Base-by-base conservation (phyloP, 1,140 invertebrate species). In the Tetragonula clypearis region DNA sequence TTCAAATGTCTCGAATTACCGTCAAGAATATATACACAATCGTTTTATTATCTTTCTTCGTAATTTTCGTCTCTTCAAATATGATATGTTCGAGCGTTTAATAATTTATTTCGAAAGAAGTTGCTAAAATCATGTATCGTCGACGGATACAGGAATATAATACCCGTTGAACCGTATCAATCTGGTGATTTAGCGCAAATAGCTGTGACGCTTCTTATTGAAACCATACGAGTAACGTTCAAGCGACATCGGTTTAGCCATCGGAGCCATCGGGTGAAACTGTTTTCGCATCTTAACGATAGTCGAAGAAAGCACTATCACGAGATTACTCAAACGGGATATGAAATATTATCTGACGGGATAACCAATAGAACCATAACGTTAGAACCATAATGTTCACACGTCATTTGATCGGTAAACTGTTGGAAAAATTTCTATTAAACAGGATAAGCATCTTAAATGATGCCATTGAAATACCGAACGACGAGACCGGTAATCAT, bases 281-380 rank as follows among this genome's bases (percentile, higher is more conserved):
- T 83, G 76, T 53, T 84, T 69, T 56, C 65, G 76, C 68, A 55
- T 79, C 49, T 72, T 72, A 79, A 79, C 82, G 76, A 60, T n/a
- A 55, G 21, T 17, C 77, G 68, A 72, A 84, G 82, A 84, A 79
- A 84, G 82, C 82, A 77, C 79, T 79, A 79, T 65, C 82, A n/a
- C n/a, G 77, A 60, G 76, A 73, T 84, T 84, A 84, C 58, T 68
- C 58, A 80, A 84, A 84, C 82, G 30, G 58, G 69, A 84, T 84
- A 69, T 81, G 72, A 78, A 26, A 78, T 79, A 79, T 84, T 79
- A 84, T 19, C 41, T 6, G 23, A 0, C 23, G n/a, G 8, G 65
- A 78, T 30, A 49, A 41, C 21, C 62, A 5, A 35, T n/a, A 62
- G 21, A 72, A 15, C 21, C 56, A 8, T 81, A 68, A 85, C 69